These are phyloP conservation scores for Drosophila putrida DNA, from an alignment of 2,888 invertebrate species.

Conservation along the genomic window DNA sequence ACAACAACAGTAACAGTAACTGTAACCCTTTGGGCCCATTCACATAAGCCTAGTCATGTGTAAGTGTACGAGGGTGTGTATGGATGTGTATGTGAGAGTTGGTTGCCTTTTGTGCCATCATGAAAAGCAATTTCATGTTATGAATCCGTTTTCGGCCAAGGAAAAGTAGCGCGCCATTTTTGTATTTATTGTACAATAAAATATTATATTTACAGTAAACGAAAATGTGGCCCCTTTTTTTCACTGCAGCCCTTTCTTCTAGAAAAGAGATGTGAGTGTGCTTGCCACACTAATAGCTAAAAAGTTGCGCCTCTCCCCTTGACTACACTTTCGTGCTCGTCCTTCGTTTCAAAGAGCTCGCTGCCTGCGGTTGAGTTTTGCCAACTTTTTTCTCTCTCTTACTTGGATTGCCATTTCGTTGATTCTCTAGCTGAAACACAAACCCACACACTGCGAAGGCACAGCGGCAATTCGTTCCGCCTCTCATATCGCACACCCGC, in stretches of 20 bases:
- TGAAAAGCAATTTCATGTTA: conserved; percentile 80
- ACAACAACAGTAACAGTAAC: conserved; percentile 10
- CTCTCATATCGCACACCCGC: conserved; percentile 60
- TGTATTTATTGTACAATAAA: conserved; percentile 77
- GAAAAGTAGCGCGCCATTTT: conserved; percentile 63
- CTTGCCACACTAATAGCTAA: conserved; percentile 61
- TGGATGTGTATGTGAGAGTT: conserved; percentile 23
- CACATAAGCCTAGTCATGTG: conserved; percentile 35
- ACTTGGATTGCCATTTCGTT: conserved; percentile 65
- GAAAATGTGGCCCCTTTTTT: conserved; percentile 54
- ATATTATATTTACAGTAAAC: conserved; percentile 79
- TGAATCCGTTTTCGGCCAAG: conserved; percentile 74
- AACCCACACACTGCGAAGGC: conserved; percentile 23
- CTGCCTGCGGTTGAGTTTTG: conserved; percentile 42
- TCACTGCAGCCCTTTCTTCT: conserved; percentile 44
- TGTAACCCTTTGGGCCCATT: conserved; percentile 36
- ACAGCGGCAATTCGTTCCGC: conserved; percentile 63
- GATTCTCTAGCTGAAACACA: conserved; percentile 61
- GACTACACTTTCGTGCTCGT: conserved; percentile 21
- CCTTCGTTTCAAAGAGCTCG: conserved; percentile 10
- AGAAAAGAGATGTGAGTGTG: conserved; percentile 29
- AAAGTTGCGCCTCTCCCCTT: conserved; percentile 38
- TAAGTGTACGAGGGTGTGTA: conserved; percentile 33
- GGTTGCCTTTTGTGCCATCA: conserved; percentile 59
- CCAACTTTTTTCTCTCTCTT: conserved; percentile 56